These are phyloP conservation scores for Coenonympha glycerion DNA, from an alignment of 2,888 invertebrate species.

Conservation along the genomic window DNA sequence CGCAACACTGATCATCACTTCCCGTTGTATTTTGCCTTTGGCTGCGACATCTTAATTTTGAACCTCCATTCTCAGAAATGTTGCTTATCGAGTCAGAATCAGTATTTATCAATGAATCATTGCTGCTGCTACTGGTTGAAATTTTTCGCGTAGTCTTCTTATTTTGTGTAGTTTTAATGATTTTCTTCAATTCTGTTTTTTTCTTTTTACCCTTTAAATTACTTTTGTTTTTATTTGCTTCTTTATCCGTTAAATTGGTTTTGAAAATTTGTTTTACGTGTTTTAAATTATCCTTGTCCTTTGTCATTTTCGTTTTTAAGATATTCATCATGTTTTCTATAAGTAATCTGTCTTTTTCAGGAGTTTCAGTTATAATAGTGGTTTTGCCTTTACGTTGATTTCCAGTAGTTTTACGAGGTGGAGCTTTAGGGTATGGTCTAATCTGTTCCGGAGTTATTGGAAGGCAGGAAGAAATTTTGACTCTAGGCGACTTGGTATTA, in stretches of 20 bases:
- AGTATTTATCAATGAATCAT: slow-evolving; percentile 17
- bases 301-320: slow-evolving; percentile 23
- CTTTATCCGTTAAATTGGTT: slow-evolving; percentile 20
- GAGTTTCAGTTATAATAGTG: too few relatives aligned
- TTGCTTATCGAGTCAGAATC: too few relatives aligned
- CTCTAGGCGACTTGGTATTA: too few relatives aligned
- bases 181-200: slow-evolving; percentile 18
- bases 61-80: slow-evolving; percentile 21
- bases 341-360: too few relatives aligned
- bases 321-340: too few relatives aligned
- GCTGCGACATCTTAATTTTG: not conserved
- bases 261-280: slow-evolving; percentile 26
- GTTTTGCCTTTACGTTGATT: too few relatives aligned
- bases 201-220: slow-evolving; percentile 22
- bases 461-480: too few relatives aligned
- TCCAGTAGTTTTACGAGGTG: too few relatives aligned
- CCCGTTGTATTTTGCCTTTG: slow-evolving; percentile 19
- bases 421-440: too few relatives aligned
- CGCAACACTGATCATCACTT: slow-evolving; percentile 18
- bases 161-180: slow-evolving; percentile 12
- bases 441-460: too few relatives aligned
- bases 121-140: slow-evolving; percentile 18
- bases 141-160: slow-evolving; percentile 14
- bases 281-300: slow-evolving; percentile 25
- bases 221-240: slow-evolving; percentile 21